phyloP scores from a whole-genome alignment of 2,113 vertebrate genomes.

The Xenotilapia caudafasciata region DNA sequence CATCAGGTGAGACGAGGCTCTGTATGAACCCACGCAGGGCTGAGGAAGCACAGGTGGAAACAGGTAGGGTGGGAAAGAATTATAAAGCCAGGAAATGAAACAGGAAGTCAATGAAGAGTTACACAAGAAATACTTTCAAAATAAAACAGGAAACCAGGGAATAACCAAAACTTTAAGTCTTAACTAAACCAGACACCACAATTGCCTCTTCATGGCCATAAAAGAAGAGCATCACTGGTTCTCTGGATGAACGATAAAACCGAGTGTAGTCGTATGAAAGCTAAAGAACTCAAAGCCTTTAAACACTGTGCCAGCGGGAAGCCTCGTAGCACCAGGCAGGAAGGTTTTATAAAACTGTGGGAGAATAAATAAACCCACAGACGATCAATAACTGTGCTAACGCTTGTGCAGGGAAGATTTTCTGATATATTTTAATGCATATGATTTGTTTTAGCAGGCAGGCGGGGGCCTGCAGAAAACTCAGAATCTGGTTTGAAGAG shows the following conservation, averaged over 20 bases:
- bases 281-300: not conserved
- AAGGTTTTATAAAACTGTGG: not conserved
- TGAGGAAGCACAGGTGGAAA: not conserved
- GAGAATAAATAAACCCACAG: not conserved
- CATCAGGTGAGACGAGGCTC: not conserved
- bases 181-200: not conserved
- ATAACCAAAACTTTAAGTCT: not conserved
- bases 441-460: not conserved
- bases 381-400: not conserved
- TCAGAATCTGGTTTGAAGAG: not conserved
- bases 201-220: accelerated
- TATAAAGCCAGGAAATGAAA: not conserved
- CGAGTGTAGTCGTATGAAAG: not conserved
- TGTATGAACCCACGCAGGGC: not conserved
- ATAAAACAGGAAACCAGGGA: not conserved
- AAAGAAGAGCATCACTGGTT: not conserved
- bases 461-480: not conserved
- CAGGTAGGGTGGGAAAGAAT: accelerated
- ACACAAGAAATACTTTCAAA: not conserved
- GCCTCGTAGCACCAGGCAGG: not conserved
- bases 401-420: not conserved
- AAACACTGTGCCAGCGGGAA: not conserved
- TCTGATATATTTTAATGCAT: not conserved
- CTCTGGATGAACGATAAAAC: not conserved
- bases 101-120: not conserved